Percentiles rank a stretch among this genome's conserved stretches.
Evolutionary conservation across 1,140 invertebrate species (phyloP).

Genomic region (Dolichoris vasculosae): DNA sequence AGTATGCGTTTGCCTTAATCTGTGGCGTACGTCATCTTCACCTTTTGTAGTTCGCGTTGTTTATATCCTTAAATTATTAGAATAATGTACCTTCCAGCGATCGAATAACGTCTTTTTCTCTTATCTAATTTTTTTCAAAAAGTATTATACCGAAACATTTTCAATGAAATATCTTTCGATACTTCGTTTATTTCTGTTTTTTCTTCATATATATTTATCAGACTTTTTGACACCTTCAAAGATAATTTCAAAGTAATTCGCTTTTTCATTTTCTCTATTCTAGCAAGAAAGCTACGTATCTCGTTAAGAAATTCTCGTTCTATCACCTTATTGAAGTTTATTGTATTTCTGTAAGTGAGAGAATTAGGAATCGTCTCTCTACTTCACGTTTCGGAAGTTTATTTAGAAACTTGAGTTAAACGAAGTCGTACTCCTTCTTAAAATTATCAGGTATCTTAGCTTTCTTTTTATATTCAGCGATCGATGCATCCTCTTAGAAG

Average conservation of each 20-base stretch:
- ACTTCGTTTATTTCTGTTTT: background rate
- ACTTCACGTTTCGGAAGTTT: background rate
- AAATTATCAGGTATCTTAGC: conserved; percentile 29
- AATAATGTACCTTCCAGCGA: conserved; percentile 21
- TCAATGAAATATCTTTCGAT: conserved; percentile 31
- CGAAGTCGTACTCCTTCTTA: background rate
- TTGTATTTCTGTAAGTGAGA: conserved; percentile 25
- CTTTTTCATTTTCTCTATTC: background rate
- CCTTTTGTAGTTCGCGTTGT: background rate
- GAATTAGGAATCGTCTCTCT: background rate
- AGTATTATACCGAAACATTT: conserved; percentile 32
- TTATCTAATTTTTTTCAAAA: conserved; percentile 34
- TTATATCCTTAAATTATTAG: conserved; percentile 6
- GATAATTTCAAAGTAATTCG: background rate
- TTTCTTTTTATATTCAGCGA: background rate
- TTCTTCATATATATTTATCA: conserved; percentile 30
- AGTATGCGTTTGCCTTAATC: background rate
- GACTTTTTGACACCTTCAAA: conserved; percentile 38
- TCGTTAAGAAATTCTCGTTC: conserved; percentile 11
- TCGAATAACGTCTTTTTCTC: conserved; percentile 22
- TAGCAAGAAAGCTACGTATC: conserved; percentile 27
- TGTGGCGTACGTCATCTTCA: background rate
- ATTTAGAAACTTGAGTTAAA: conserved; percentile 7
- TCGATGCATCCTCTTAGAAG: conserved; percentile 56
- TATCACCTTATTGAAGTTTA: conserved; percentile 23